phyloP scores from a whole-genome alignment of 2,113 vertebrate genomes.

The Xenopus laevis region DNA sequence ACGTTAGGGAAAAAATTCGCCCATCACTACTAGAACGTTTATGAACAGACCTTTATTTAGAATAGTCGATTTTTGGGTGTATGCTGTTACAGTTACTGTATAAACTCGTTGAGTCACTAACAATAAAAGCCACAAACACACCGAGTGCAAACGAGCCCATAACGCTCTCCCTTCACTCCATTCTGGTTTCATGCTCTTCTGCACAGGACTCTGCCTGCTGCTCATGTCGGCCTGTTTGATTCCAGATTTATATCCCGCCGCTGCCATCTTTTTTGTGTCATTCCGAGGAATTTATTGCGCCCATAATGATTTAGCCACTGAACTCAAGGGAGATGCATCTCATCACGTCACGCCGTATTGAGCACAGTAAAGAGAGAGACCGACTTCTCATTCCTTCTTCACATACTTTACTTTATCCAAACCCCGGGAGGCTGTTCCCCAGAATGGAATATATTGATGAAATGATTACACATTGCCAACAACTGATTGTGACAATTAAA shows the following conservation, averaged over 20 bases:
- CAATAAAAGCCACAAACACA: too few relatives aligned
- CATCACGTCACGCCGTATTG: slow-evolving; percentile 30
- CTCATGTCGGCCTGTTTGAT: slow-evolving; percentile 34
- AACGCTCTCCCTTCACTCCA: neutral
- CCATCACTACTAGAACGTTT: too few relatives aligned
- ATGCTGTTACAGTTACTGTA: too few relatives aligned
- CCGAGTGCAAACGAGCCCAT: too few relatives aligned
- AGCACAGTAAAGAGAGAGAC: slow-evolving; percentile 14
- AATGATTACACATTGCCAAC: too few relatives aligned
- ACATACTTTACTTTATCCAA: neutral
- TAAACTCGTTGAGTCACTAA: too few relatives aligned
- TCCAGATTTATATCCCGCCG: slow-evolving; percentile 29
- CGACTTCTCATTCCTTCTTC: neutral
- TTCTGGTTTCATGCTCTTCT: slow-evolving; percentile 15
- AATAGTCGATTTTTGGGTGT: too few relatives aligned
- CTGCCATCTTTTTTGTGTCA: slow-evolving; percentile 7
- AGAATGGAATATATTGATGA: too few relatives aligned
- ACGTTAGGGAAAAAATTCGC: too few relatives aligned
- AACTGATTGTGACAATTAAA: too few relatives aligned
- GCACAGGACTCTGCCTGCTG: slow-evolving; percentile 15
- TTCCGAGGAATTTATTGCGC: slow-evolving; percentile 21
- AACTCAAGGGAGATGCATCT: slow-evolving; percentile 7
- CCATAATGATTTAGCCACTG: slow-evolving; percentile 29
- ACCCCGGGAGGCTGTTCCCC: neutral
- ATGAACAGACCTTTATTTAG: too few relatives aligned